Percentiles rank a stretch among this genome's conserved stretches.
Conservation (phyloP, 1,140 invertebrate genomes). For the Panulirus ornatus region DNA sequence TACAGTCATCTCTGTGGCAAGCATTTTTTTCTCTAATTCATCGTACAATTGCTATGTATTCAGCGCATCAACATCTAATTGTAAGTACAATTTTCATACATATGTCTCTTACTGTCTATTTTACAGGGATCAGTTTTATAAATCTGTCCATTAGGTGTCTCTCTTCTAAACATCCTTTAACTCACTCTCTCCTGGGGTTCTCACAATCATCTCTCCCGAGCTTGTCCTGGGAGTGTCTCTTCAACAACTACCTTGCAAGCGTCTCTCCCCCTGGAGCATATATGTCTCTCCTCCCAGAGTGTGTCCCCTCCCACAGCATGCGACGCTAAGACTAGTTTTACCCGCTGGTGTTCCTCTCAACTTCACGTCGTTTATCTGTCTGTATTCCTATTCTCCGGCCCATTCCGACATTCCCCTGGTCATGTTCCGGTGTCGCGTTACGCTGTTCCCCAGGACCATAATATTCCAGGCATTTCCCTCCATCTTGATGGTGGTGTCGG, state of each 20-base stretch:
- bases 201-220: too few species aligned
- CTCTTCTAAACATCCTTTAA: too few species aligned
- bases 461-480: slow-evolving; percentile 50
- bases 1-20: too few species aligned
- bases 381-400: slow-evolving; percentile 45
- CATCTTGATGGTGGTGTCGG: not conserved
- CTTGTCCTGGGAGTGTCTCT: too few species aligned
- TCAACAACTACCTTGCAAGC: not conserved
- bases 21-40: too few species aligned
- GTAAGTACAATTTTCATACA: too few species aligned
- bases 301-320: not conserved
- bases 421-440: slow-evolving; percentile 46
- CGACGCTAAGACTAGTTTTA: not conserved
- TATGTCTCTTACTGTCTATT: too few species aligned
- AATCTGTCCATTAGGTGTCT: too few species aligned
- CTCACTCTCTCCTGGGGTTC: too few species aligned
- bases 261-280: not conserved
- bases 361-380: slow-evolving; percentile 52
- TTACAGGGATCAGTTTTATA: too few species aligned
- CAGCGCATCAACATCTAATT: too few species aligned
- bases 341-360: slow-evolving; percentile 25
- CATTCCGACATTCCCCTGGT: slow-evolving; percentile 47
- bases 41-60: too few species aligned
- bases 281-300: not conserved
- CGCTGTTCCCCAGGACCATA: slow-evolving; percentile 21